Conservation (phyloP, 1,140 invertebrate genomes). For the Drosophila willistoni region DNA sequence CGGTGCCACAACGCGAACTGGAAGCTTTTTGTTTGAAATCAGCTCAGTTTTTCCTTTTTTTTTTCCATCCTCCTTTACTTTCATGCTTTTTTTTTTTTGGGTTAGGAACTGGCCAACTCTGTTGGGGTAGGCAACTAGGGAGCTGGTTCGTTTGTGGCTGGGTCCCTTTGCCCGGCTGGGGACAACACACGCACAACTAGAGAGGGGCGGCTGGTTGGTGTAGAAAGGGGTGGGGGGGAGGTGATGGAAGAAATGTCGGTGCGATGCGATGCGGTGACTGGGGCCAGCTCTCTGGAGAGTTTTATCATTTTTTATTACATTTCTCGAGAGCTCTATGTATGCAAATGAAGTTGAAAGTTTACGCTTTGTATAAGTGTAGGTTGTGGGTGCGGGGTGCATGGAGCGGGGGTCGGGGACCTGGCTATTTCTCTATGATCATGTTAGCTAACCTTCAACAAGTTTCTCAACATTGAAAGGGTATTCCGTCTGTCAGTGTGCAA, state of each 20-base stretch:
- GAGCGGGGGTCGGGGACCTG: neutral
- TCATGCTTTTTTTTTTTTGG: conserved; percentile 14
- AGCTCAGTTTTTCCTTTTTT: conserved; percentile 48
- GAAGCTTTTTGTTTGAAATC: conserved; percentile 69
- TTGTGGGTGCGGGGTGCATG: conserved; percentile 30
- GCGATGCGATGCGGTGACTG: conserved; percentile 6
- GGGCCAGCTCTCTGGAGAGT: conserved; percentile 63
- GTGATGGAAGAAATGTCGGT: conserved; percentile 25
- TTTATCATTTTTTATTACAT: conserved; percentile 81
- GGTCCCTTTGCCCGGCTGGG: conserved; percentile 34
- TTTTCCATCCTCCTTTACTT: conserved; percentile 38
- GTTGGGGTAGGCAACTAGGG: conserved; percentile 49
- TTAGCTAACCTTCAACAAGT: conserved; percentile 2
- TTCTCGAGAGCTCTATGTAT: conserved; percentile 81
- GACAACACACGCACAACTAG: conserved; percentile 61
- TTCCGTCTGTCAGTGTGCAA: neutral
- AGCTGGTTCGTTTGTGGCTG: conserved; percentile 64
- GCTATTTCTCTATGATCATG: neutral
- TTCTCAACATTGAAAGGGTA: conserved; percentile 1
- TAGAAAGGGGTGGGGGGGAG: neutral
- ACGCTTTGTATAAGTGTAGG: conserved; percentile 67
- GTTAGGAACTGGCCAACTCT: conserved; percentile 41
- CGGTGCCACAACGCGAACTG: conserved; percentile 53
- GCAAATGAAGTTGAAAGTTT: conserved; percentile 81
- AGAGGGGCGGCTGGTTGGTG: conserved; percentile 14